Evolutionary conservation across 1,140 invertebrate species (phyloP).

Genomic region (Neodiprion lecontei): DNA sequence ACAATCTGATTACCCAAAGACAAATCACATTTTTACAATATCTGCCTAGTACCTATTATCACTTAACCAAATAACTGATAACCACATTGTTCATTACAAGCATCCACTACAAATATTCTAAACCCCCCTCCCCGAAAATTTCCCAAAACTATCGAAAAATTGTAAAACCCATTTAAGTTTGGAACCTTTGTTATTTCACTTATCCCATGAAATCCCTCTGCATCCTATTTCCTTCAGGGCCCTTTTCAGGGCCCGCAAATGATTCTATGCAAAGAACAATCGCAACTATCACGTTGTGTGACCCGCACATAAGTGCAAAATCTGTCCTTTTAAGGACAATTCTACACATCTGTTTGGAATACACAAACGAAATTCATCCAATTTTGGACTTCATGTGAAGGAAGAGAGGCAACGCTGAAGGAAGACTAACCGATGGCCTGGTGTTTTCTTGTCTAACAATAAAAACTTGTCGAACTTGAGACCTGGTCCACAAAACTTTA

Average conservation of each 20-base stretch:
- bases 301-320: slow-evolving; percentile 28
- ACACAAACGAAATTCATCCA: not conserved
- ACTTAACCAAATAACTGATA: not conserved
- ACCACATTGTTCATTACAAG: not conserved
- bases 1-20: not conserved
- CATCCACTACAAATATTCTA: not conserved
- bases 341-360: not conserved
- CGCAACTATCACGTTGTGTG: slow-evolving; percentile 8
- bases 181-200: not conserved
- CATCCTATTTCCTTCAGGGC: slow-evolving; percentile 48
- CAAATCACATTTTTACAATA: not conserved
- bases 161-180: not conserved
- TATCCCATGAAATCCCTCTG: slow-evolving; percentile 2
- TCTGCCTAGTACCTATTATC: not conserved
- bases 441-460: too few species aligned
- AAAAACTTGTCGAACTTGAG: too few species aligned
- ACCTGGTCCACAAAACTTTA: too few species aligned
- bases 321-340: slow-evolving; percentile 47
- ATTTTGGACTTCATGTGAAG: too few species aligned
- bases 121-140: not conserved
- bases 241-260: slow-evolving; percentile 59
- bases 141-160: not conserved
- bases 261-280: slow-evolving; percentile 35
- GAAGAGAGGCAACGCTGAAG: too few species aligned
- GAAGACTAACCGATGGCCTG: too few species aligned